phyloP scores from a whole-genome alignment of 2,113 vertebrate species.

The Daphoenositta chrysoptera region DNA sequence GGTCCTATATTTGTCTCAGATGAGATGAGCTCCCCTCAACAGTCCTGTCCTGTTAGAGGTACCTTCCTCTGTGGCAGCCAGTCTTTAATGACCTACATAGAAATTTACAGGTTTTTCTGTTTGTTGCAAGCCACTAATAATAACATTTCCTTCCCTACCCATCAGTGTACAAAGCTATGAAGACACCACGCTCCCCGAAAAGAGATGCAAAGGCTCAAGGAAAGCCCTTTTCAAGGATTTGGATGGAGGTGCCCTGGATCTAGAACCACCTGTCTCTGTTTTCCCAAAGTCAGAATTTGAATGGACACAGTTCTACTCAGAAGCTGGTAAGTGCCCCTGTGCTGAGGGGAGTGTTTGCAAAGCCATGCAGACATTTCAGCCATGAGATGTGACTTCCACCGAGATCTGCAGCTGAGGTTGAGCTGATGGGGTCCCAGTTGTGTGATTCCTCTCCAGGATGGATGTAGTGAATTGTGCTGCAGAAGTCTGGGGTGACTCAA shows the following conservation, averaged over 20 bases:
- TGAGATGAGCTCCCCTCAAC: not conserved
- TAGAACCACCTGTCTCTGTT: conserved; percentile 68
- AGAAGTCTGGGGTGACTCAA: not conserved
- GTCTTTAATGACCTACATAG: not conserved
- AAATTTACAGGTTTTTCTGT: not conserved
- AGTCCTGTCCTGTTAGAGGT: not conserved
- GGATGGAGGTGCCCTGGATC: conserved; percentile 63
- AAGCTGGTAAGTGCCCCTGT: conserved; percentile 48
- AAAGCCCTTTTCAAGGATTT: conserved; percentile 77
- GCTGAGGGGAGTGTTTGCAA: not conserved
- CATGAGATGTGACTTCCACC: not conserved
- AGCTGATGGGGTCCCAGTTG: not conserved
- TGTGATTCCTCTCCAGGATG: not conserved
- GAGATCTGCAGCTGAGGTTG: accelerated
- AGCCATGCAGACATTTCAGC: accelerated
- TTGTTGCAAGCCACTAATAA: not conserved
- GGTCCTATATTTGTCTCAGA: not conserved
- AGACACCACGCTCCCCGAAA: not conserved
- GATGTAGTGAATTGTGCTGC: not conserved
- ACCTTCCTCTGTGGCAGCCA: not conserved
- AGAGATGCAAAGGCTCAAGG: conserved; percentile 31
- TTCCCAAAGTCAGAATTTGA: conserved; percentile 67
- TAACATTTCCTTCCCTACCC: not conserved
- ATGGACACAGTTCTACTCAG: conserved; percentile 61
- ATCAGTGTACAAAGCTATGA: not conserved